Evolutionary conservation across 2,888 invertebrate species (phyloP), one percentile per base, ranked within the genome.

Genomic region (Anarsia innoxiella): DNA sequence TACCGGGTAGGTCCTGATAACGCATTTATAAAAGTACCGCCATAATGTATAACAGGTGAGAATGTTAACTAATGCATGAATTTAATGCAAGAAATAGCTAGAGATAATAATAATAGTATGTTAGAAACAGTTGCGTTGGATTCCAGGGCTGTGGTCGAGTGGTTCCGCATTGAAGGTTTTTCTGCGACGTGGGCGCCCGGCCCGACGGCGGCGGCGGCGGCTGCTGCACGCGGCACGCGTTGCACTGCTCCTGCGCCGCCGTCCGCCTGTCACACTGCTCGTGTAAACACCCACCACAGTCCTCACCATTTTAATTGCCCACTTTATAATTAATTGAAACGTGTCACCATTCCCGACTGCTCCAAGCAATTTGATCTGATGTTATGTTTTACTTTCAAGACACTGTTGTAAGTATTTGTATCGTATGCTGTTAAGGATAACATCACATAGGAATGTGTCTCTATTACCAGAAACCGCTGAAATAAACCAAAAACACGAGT

Each of bases 131-230:
- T 68, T 66, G 65, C 54, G 59, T 60, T 41, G 67, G 65, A 74
- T 72, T 71, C 71, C 67, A 55, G 48, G 51, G 53, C 50, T 54
- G 58, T 49, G 50, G 49, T 52, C 36, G 44, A 49, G 57, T 56
- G 62, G 71, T 78, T 78, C 75, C 76, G 77, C 75, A 74, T 78
- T 66, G 59, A 56, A 40, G 56, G 61, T 70, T 72, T 72, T 71
- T 68, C 63, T 52, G 45, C 42, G 41, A 39, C 46, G 52, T 46
- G 49, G 51, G 57, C 59, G 59, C 56, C 53, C 37, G 35, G 30
- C 37, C 34, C 42, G 37, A 40, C 32, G 19, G 23, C 15, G 16
- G 6, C 12, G 34, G 23, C 19, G 29, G 12, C 15, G 29, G 19
- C 29, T 15, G 29, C 19, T 19, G 26, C 13, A 29, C 19, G n/a